phyloP scores from a whole-genome alignment of 1,140 invertebrate genomes.

The Diachasmimorpha longicaudata region DNA sequence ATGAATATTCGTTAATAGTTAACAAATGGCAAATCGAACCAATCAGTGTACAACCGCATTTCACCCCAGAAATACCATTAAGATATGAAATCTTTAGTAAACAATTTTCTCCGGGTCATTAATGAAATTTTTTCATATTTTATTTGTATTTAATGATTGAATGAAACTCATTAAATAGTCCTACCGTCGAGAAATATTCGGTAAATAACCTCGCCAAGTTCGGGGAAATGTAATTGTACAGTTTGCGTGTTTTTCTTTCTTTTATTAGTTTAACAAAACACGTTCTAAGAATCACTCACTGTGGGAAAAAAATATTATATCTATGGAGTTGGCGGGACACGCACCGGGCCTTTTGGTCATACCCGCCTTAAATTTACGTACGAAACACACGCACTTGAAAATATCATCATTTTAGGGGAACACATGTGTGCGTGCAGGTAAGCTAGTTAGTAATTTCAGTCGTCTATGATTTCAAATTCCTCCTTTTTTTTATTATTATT shows the following conservation, averaged over 20 bases:
- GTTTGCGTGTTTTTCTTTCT: background rate
- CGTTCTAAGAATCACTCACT: background rate
- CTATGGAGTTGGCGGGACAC: background rate
- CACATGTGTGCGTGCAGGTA: background rate
- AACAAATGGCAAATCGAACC: too few relatives aligned
- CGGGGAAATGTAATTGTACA: background rate
- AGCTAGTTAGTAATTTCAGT: background rate
- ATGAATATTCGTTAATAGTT: too few relatives aligned
- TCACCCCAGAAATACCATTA: too few relatives aligned
- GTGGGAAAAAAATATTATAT: conserved; percentile 7
- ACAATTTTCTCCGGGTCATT: too few relatives aligned
- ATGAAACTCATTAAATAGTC: background rate
- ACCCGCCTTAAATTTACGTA: background rate
- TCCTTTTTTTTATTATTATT: background rate
- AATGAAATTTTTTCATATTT: too few relatives aligned
- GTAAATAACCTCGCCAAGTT: background rate
- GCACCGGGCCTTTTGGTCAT: background rate
- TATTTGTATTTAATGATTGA: too few relatives aligned
- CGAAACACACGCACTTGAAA: background rate
- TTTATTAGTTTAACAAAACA: background rate
- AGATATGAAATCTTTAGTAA: too few relatives aligned
- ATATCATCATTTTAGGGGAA: background rate
- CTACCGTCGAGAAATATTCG: background rate
- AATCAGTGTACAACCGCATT: too few relatives aligned
- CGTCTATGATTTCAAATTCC: background rate